Base-by-base conservation (phyloP, 2,797 vertebrate species). In the Parauchenoglanis ngamensis region DNA sequence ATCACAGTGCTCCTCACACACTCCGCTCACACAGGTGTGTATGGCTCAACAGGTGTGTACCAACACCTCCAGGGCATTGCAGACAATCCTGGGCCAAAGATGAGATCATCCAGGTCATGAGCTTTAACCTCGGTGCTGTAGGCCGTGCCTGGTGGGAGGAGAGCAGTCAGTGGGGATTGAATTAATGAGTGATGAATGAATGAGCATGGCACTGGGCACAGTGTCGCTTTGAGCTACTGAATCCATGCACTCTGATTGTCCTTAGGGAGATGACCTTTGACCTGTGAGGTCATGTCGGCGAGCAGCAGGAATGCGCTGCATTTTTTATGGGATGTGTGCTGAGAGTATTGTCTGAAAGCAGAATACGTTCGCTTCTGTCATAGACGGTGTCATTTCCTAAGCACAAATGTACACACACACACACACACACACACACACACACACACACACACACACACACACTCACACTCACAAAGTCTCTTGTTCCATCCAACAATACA, bases 181-280 rank as follows among this genome's bases (percentile, higher is more conserved):
- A 67, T 83, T 52, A 83, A 67, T 1, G 44, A 67, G 44, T 83
- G 80, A 83, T 67, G 46, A 67, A 83, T 67, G 61, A 82, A 82
- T 4, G 80, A 67, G 61, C 59, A 21, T 11, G 61, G 61, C 44
- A 83, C 17, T 21, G 61, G 44, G n/a, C 44, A 67, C 44, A 67
- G 44, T 31, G 15, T 31, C 2, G 1, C 80, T 82, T 65, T 67
- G 44, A 83, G 80, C 80, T 52, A 83, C 80, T 52, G 59, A 65
- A 49, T 28, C 59, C 23, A 7, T 65, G 61, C 61, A 46, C 52
- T 72, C 54, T 49, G 54, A 59, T 65, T 80, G 82, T 78, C 75
- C 63, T 78, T 49, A 49, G 63, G 52, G 82, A 57, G 65, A 78
- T 57, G 73, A 84, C 87, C 87, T 87, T 78, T 79, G 87, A 87